These are phyloP conservation scores for Kryptolebias ocellatus DNA, from an alignment of 2,797 vertebrate genomes.

Conservation along the genomic window DNA sequence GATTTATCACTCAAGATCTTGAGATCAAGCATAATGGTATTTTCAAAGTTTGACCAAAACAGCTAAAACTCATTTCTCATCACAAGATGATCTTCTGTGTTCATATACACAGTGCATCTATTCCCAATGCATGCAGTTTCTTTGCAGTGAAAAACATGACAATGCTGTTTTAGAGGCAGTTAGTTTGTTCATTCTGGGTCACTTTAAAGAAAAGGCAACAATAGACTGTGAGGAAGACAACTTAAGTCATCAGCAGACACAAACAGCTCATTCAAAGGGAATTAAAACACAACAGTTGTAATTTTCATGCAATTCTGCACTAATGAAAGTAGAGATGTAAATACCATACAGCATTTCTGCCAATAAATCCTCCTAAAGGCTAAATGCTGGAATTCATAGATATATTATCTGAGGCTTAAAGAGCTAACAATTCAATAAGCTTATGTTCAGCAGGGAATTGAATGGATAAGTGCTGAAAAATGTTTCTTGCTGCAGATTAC, in stretches of 20 bases:
- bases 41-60: no score
- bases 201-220: background rate
- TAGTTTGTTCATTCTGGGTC: background rate
- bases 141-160: background rate
- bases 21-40: no score
- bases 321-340: background rate
- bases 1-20: no score
- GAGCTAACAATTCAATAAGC: slow-evolving; percentile 40
- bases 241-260: background rate
- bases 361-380: slow-evolving; percentile 2
- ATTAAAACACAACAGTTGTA: background rate
- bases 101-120: no score
- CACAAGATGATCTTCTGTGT: no score
- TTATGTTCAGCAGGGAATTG: slow-evolving; percentile 33
- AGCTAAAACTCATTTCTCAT: no score
- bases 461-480: slow-evolving; percentile 36
- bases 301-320: background rate
- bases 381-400: background rate
- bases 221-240: background rate
- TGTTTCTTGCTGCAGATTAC: slow-evolving; percentile 44
- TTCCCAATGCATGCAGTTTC: no score
- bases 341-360: background rate
- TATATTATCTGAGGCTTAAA: slow-evolving; percentile 22
- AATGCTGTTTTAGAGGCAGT: background rate
- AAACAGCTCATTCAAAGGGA: background rate